phyloP scores from a whole-genome alignment of 2,113 vertebrate genomes.

The Podilymbus podiceps region DNA sequence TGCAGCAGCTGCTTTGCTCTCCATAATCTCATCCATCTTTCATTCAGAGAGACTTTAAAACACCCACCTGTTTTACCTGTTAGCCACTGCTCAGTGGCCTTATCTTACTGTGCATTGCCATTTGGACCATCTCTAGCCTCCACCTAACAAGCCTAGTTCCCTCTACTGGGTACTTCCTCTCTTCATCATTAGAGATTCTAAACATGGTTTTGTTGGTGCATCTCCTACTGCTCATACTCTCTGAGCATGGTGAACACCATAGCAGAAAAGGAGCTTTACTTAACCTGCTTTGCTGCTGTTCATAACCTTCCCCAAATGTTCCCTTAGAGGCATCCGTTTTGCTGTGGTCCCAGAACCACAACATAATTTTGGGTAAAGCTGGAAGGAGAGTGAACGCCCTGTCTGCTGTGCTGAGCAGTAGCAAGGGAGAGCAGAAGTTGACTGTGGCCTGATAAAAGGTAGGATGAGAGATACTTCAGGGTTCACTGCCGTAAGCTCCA shows the following conservation, averaged over 20 bases:
- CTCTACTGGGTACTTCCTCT: background rate
- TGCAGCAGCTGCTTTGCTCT: background rate
- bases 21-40: background rate
- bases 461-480: background rate
- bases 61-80: background rate
- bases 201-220: background rate
- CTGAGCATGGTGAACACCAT: background rate
- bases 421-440: background rate
- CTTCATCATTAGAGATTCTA: background rate
- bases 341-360: background rate
- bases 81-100: fast-evolving
- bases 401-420: background rate
- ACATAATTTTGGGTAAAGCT: background rate
- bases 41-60: background rate
- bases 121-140: background rate
- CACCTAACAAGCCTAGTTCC: background rate
- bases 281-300: background rate
- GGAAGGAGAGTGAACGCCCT: background rate
- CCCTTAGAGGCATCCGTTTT: background rate
- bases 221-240: background rate
- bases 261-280: background rate
- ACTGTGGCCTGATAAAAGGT: background rate
- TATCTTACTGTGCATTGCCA: background rate
- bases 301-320: background rate
- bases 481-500: background rate